Evolutionary conservation across 2,797 vertebrate species (phyloP).

Genomic region (Alcedo quadribrachys): DNA sequence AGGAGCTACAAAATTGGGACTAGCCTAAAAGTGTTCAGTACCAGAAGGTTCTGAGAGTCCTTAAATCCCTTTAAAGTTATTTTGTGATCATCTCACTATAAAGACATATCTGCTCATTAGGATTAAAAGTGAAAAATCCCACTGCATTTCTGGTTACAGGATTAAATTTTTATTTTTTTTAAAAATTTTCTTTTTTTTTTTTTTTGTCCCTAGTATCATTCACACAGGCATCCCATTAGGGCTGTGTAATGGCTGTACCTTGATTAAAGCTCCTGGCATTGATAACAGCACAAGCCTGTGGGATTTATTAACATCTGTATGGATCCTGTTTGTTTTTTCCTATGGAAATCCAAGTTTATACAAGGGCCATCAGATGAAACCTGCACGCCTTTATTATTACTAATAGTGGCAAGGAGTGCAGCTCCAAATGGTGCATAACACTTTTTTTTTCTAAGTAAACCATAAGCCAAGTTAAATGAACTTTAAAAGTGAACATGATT

Average conservation of each 20-base stretch:
- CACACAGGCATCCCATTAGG: neutral
- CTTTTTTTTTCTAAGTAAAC: constrained; percentile 59
- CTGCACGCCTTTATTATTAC: constrained; percentile 52
- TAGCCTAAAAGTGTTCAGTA: neutral
- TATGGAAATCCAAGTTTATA: constrained; percentile 67
- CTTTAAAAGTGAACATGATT: constrained; percentile 77
- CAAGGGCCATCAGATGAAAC: constrained; percentile 45
- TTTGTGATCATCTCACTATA: neutral
- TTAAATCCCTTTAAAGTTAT: neutral
- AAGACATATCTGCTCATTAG: neutral
- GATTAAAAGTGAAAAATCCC: neutral
- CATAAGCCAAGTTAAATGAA: constrained; percentile 74
- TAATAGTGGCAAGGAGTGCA: constrained; percentile 53
- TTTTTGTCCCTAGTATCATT: neutral
- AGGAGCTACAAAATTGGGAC: neutral
- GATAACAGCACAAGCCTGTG: neutral
- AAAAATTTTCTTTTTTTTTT: neutral
- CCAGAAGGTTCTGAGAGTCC: neutral
- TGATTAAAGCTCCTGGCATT: neutral
- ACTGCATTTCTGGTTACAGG: neutral
- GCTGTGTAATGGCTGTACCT: neutral
- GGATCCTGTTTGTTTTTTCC: constrained; percentile 63
- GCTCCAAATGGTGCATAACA: constrained; percentile 64
- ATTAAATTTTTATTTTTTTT: too few species aligned
- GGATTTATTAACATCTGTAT: neutral